Evolutionary conservation across 2,797 vertebrate genomes (phyloP), one percentile per base, ranked within the genome.

Genomic region (Acestrorhynchus altus): DNA sequence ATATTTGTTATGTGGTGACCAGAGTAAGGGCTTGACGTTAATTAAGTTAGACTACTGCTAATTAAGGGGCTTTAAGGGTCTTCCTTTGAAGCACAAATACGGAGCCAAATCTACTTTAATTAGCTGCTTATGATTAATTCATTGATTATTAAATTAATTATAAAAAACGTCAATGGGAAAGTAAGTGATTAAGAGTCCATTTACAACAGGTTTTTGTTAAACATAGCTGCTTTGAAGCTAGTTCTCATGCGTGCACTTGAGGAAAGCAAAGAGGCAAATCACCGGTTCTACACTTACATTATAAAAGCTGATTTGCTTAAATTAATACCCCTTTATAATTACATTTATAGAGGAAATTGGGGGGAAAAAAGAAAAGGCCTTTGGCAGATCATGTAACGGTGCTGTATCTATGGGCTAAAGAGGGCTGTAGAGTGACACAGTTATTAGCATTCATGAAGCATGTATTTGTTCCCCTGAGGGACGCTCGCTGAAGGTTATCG

Each of bases 391-490:
- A n/a, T 76, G 40, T 65, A 39, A 44, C 22, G 20, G 20, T 64
- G 18, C 24, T 40, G 47, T 61, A 74, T 72, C 60, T 57, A 72
- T 72, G 68, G 74, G 78, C 68, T 72, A 74, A 52, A 39, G n/a
- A 20, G n/a, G 28, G 72, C 70, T 26, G 16, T 20, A 31, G 4
- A 24, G 56, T 49, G 47, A 22, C 46, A 74, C 49, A 35, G 84
- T 63, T 68, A 85, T 83, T n/a, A 75, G 8, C 26, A 86, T 84
- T 86, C 81, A 84, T 74, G 72, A 85, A 78, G 79, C 42, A 24
- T 56, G 26, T 2, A 79, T 70, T 72, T 42, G 26, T 51, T 82
- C 69, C 72, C 79, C 61, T 61, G 86, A 65, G 72, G 65, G 54
- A 75, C 71, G 71, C 63, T 66, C 72, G 80, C 72, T 72, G 40